Percentiles rank a stretch among this genome's conserved stretches.
phyloP scores from a whole-genome alignment of 2,797 vertebrate genomes.

The Leontocebus nigricollis region DNA sequence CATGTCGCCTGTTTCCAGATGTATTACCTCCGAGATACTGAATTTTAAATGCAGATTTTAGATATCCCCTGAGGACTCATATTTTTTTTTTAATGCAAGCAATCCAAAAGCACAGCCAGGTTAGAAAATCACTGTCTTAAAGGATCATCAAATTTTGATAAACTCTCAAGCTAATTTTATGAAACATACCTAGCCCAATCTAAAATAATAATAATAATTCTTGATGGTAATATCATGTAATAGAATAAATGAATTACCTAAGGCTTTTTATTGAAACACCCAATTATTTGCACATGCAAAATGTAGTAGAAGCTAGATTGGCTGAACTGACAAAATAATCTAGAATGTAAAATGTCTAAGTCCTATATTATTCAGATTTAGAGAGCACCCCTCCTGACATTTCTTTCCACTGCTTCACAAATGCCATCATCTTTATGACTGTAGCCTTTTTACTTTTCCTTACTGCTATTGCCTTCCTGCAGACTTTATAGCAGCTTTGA shows the following conservation, averaged over 20 bases:
- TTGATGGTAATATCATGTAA: neutral
- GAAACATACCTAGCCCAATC: slow-evolving; percentile 1
- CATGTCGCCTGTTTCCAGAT: neutral
- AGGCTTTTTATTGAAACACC: neutral
- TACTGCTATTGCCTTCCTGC: slow-evolving; percentile 56
- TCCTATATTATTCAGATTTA: slow-evolving; percentile 69
- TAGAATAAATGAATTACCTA: slow-evolving; percentile 46
- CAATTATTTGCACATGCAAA: slow-evolving; percentile 61
- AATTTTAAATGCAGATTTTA: neutral
- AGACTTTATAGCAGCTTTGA: slow-evolving; percentile 72
- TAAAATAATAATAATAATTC: slow-evolving; percentile 1
- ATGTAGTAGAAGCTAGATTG: slow-evolving; percentile 40
- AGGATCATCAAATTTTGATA: slow-evolving; percentile 20
- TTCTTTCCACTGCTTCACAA: neutral
- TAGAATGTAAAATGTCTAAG: slow-evolving; percentile 33
- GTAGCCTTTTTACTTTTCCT: slow-evolving; percentile 70
- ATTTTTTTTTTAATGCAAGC: neutral
- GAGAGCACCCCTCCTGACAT: slow-evolving; percentile 31
- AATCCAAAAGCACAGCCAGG: neutral
- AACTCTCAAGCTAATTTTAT: slow-evolving; percentile 13
- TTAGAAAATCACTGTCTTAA: neutral
- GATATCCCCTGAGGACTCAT: neutral
- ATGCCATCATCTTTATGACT: slow-evolving; percentile 64
- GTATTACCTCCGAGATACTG: neutral
- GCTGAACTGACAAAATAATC: slow-evolving; percentile 54